Conservation (phyloP, 2,888 invertebrate genomes). For the Smittia sp. region DNA sequence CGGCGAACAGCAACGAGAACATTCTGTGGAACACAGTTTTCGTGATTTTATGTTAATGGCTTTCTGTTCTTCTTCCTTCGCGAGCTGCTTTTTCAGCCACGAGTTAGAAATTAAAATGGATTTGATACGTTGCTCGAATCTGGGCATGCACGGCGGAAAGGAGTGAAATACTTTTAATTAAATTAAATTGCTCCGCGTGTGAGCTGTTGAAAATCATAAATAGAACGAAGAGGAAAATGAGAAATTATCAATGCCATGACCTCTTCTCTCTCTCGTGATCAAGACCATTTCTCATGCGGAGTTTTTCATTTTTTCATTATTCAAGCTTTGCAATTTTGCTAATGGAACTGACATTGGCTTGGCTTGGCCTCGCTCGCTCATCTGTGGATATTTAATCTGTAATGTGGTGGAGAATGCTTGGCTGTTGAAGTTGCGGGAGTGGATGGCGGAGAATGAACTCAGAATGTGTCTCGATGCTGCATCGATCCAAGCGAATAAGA, state of each 20-base stretch:
- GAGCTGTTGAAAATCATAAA: slow-evolving; percentile 22
- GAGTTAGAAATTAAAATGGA: slow-evolving; percentile 17
- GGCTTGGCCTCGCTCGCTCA: neutral
- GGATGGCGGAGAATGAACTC: too few relatives aligned
- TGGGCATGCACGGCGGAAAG: neutral
- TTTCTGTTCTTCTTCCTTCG: neutral
- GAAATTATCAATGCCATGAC: slow-evolving; percentile 25
- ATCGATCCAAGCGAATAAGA: neutral
- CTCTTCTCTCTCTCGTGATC: slow-evolving; percentile 19
- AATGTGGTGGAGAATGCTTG: neutral
- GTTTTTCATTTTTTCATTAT: slow-evolving; percentile 1
- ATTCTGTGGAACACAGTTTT: neutral
- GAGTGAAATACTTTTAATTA: slow-evolving; percentile 17
- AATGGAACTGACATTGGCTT: slow-evolving; percentile 21
- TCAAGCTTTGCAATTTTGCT: slow-evolving; percentile 12
- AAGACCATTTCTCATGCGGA: slow-evolving; percentile 5
- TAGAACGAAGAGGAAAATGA: slow-evolving; percentile 15
- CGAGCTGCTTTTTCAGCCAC: neutral
- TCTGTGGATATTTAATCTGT: neutral
- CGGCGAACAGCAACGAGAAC: neutral
- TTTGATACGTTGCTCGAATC: slow-evolving; percentile 8
- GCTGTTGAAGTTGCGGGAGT: neutral
- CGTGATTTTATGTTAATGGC: slow-evolving; percentile 25
- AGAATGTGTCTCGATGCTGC: neutral
- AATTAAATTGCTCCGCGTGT: slow-evolving; percentile 26